These are phyloP conservation scores for Aphaenogaster ashmeadi DNA, from an alignment of 1,140 invertebrate species.

Conservation along the genomic window DNA sequence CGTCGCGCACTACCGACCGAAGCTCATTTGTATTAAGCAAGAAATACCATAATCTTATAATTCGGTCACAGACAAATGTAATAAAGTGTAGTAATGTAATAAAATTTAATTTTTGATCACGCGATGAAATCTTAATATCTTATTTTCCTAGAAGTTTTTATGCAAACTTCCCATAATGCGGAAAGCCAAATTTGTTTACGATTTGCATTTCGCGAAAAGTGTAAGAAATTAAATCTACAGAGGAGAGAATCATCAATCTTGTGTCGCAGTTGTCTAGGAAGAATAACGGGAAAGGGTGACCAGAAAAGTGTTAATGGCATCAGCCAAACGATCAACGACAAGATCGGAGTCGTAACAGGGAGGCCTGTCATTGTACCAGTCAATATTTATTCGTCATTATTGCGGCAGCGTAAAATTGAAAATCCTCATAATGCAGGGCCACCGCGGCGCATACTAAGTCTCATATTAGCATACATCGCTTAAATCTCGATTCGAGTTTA, in stretches of 20 bases:
- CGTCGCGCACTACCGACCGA: neutral
- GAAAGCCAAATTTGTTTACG: neutral
- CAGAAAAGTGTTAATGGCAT: constrained; percentile 66
- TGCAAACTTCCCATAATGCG: neutral
- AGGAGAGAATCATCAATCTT: constrained; percentile 52
- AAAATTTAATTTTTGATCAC: neutral
- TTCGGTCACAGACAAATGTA: neutral
- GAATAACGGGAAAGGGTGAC: constrained; percentile 47
- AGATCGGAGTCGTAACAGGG: constrained; percentile 57
- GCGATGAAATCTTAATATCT: neutral
- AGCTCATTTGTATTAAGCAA: neutral
- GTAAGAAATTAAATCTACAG: constrained; percentile 43
- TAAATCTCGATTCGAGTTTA: constrained; percentile 79
- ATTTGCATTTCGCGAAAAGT: neutral
- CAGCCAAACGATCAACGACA: constrained; percentile 64
- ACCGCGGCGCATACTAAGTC: constrained; percentile 77
- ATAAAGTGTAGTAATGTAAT: neutral
- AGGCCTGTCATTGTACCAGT: constrained; percentile 44
- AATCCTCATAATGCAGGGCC: constrained; percentile 78
- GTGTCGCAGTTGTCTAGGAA: constrained; percentile 25
- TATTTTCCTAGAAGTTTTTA: neutral
- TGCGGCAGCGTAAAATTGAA: constrained; percentile 77
- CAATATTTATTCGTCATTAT: constrained; percentile 76
- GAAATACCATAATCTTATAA: constrained; percentile 12
- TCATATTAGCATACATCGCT: constrained; percentile 80